Evolutionary conservation across 2,888 invertebrate genomes (phyloP), one percentile per base, ranked within the genome.

Genomic region (Metopia argyrocephala): DNA sequence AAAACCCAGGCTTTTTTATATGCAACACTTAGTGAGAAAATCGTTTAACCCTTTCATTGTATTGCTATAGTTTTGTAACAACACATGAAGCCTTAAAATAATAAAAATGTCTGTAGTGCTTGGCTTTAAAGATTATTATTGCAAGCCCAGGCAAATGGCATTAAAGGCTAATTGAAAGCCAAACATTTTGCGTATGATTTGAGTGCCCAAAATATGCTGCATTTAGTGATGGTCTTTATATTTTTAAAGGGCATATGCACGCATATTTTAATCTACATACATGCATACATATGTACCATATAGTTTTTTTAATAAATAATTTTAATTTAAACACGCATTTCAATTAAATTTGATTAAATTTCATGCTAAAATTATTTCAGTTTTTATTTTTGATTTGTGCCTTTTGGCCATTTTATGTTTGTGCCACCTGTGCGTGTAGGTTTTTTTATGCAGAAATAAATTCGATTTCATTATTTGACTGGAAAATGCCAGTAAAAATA

Each of bases 371-470:
- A 18, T 66, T 66, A 66, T 59, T 75, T 61, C 45, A 45, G 48
- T 68, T 68, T 54, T 38, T 3, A 23, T 31, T 18, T 65, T 18
- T 59, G 9, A 28, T 64, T n/a, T 46, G 18, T 18, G n/a, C 38
- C 0, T 12, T 38, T 15, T 31, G n/a, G n/a, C n/a, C n/a, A 7
- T 31, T 12, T 38, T 4, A 4, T 1, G 4, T 38, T 38, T 38
- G 38, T 65, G 48, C 31, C 57, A 69, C 48, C 31, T 64, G 54
- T 48, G 20, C 7, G 20, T 57, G 74, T 57, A 20, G 48, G 74
- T n/a, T 31, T 57, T 27, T 12, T 23, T 6, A 38, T 38, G 9
- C 15, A 12, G 15, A 12, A 12, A 12, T 31, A 31, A 31, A 31
- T 31, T 7, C 31, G 31, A 31, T 31, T 31, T 12, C 31, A 31